Evolutionary conservation across 2,797 vertebrate species (phyloP), one percentile per base, ranked within the genome.

Genomic region (Serranus cabrilla): DNA sequence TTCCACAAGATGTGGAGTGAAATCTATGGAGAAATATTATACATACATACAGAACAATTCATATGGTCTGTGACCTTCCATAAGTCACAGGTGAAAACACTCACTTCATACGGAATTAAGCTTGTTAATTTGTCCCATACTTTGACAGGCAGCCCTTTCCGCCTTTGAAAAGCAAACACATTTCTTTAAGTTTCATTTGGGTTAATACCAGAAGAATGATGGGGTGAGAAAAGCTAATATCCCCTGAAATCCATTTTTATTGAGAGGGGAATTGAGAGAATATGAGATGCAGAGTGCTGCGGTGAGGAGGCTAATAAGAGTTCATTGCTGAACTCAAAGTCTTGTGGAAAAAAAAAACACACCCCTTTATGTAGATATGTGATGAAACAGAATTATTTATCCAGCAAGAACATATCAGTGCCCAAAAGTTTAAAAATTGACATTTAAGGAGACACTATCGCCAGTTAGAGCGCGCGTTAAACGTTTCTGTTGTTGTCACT

Each of bases 371-470:
- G 89, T 71, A 72, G 82, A 76, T 80, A 60, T 31, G 58, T 73
- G 84, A 92, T 90, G 85, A 93, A 92, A 91, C 80, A 62, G 87
- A 91, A 92, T 92, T 84, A 92, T 93, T 91, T 81, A 91, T 89
- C 74, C 50, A 71, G 69, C 66, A 21, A 75, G 56, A 90, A 80
- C 60, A 72, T 39, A 82, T 71, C 59, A 75, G 70, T 9, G 57
- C 64, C 81, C 66, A 71, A 60, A 79, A 85, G 67, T 75, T 56
- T 9, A 6, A 16, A 50, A 81, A 72, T n/a, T 25, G 70, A 74
- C 81, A 89, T 89, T 88, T 85, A 87, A 63, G 50, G 58, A 73
- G 68, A 87, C 25, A 45, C 66, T 49, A 56, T 57, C 7, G 16
- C 37, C 57, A 51, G 46, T 31, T 51, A 21, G 45, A 56, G 69